Base-by-base conservation (phyloP, 1,140 invertebrate species). In the Phenacoccus solenopsis region DNA sequence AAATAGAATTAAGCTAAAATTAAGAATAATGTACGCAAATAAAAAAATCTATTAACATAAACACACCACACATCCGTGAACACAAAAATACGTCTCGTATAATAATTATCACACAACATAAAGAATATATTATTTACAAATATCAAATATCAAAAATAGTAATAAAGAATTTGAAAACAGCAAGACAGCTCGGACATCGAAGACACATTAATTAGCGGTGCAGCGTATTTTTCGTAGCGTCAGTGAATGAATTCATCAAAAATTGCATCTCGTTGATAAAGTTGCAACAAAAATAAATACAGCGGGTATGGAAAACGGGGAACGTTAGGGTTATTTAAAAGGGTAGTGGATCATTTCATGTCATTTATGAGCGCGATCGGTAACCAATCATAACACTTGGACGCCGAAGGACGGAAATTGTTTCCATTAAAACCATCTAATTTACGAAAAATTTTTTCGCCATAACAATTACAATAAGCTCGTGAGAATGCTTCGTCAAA, bases 331-430 rank as follows among this genome's bases (percentile, higher is more conserved):
- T n/a, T n/a, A n/a, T n/a, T n/a, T n/a, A n/a, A n/a, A n/a, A n/a
- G n/a, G n/a, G n/a, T n/a, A n/a, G 38, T 49, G 38, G 38, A 49
- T 49, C 38, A 49, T 49, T 49, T 49, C 38, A 49, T 49, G 38
- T 49, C 38, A 49, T 16, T 16, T 49, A 49, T n/a, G 30, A 5
- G 38, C 13, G 16, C 38, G 13, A 49, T 49, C 38, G 38, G 38
- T 49, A 49, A 49, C 38, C 38, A 10, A 49, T 4, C 3, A 16
- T 9, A n/a, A 49, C 13, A 16, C 20, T 49, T 49, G 38, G 38
- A 49, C 38, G 38, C 20, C 38, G 20, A 9, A 10, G 38, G 38
- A 49, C 38, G 38, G 38, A 49, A 7, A 32, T 32, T 16, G 38
- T n/a, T 49, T 9, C n/a, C n/a, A n/a, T n/a, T n/a, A n/a, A n/a